phyloP scores from a whole-genome alignment of 2,113 vertebrate species.

The Egretta garzetta region DNA sequence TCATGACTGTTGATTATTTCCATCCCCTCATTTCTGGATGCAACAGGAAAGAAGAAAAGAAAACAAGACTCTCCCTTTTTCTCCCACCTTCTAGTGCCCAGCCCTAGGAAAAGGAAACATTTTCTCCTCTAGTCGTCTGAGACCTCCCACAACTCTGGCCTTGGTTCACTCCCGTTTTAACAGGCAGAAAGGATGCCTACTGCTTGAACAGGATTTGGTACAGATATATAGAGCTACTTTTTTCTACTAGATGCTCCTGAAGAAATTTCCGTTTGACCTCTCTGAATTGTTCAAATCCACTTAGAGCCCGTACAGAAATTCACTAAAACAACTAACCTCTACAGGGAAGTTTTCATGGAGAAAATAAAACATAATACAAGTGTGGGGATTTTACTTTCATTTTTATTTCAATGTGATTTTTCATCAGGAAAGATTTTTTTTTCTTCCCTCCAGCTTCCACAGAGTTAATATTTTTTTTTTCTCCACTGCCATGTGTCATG shows the following conservation, averaged over 20 bases:
- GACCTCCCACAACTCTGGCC: not conserved
- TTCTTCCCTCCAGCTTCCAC: not conserved
- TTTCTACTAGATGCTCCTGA: not conserved
- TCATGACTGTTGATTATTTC: not conserved
- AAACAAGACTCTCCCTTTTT: not conserved
- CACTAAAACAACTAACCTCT: not conserved
- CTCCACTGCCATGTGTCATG: not conserved
- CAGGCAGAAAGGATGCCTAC: not conserved
- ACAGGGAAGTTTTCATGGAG: not conserved
- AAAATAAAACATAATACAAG: not conserved
- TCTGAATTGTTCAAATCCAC: not conserved
- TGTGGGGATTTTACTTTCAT: not conserved
- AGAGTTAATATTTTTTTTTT: not conserved
- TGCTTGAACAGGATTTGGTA: not conserved
- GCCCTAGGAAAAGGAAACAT: not conserved
- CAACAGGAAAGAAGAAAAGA: not conserved
- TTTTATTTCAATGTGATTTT: not conserved
- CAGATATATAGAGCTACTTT: accelerated
- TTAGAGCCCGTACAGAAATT: not conserved
- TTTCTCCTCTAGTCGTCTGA: not conserved
- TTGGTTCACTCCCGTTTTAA: not conserved
- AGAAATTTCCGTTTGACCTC: not conserved
- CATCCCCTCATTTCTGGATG: not conserved
- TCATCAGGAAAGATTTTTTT: not conserved
- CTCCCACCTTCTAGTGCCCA: not conserved